Base-by-base conservation (phyloP, 2,888 invertebrate genomes). In the Oscheius sp. region DNA sequence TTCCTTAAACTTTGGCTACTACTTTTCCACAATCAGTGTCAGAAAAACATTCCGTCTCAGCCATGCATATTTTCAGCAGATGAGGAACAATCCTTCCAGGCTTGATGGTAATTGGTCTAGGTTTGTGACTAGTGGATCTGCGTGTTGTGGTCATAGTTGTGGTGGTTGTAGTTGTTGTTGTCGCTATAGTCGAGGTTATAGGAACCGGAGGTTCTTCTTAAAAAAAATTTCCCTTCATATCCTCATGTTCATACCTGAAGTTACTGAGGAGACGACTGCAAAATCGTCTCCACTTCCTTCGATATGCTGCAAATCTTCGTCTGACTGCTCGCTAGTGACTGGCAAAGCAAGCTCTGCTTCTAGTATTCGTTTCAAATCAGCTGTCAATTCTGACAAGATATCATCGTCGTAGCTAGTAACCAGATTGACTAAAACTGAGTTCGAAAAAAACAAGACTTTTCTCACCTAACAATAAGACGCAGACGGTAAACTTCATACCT, bases 11-110 rank as follows among this genome's bases (percentile, higher is more conserved):
- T 35, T 11, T 37, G 33, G 4, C 2, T 35, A 0, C 2, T 42
- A 66, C 66, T 35, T 35, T 33, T 50, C 71, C 71, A 59, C 71
- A 72, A 13, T 72, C 71, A 21, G 21, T n/a, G 32, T 72, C 71
- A 32, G 35, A 37, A 4, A 50, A 21, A 60, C 71, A 72, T 60
- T 72, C 59, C 1, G 50, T 13, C 33, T 62, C 71, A 35, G 71
- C 50, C 5, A 72, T 48, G 60, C 71, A 72, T 42, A 72, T 55
- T 53, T 55, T 68, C n/a, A 21, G 21, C 11, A 53, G 11, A 7
- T 68, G 29, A 21, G 65, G 51, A 50, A 21, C n/a, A 9, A 29
- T 21, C 55, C 7, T 42, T 42, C 42, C 42, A 13, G 60, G 2
- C 7, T 13, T 48, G 68, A 35, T 33, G 55, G 13, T 32, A 11